Evolutionary conservation across 2,113 vertebrate species (phyloP).

Genomic region (Amphiprion ocellaris): DNA sequence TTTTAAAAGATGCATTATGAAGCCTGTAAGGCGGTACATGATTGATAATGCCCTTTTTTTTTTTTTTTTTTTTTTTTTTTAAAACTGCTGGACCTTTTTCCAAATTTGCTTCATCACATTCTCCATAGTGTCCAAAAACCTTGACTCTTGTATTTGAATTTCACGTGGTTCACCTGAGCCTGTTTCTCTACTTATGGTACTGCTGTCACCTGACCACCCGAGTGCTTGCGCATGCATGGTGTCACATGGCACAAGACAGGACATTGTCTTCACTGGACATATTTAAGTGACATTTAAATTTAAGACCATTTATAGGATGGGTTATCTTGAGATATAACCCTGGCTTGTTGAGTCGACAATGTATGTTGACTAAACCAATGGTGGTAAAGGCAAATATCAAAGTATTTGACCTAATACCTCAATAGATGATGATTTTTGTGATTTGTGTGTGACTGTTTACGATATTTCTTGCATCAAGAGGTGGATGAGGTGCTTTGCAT

Average conservation of each 20-base stretch:
- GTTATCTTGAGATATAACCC: too few relatives aligned
- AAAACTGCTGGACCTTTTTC: too few relatives aligned
- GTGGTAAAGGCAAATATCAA: background rate
- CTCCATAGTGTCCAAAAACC: background rate
- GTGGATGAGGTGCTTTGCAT: background rate
- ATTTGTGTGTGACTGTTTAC: too few relatives aligned
- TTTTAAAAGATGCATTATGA: too few relatives aligned
- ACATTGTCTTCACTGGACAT: background rate
- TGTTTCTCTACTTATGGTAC: background rate
- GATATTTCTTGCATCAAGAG: background rate
- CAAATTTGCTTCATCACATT: too few relatives aligned
- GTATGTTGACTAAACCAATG: too few relatives aligned
- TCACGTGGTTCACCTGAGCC: background rate
- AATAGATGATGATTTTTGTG: background rate
- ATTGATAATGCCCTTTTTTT: too few relatives aligned
- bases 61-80: too few relatives aligned
- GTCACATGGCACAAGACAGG: conserved; percentile 4
- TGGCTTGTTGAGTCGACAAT: too few relatives aligned
- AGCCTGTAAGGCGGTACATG: too few relatives aligned
- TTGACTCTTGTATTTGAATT: background rate
- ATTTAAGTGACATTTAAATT: background rate
- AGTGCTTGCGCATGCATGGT: background rate
- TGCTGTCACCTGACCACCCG: background rate
- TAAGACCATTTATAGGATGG: too few relatives aligned
- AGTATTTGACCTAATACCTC: background rate